Evolutionary conservation across 2,888 invertebrate species (phyloP).

Genomic region (Spilosoma lubricipeda): DNA sequence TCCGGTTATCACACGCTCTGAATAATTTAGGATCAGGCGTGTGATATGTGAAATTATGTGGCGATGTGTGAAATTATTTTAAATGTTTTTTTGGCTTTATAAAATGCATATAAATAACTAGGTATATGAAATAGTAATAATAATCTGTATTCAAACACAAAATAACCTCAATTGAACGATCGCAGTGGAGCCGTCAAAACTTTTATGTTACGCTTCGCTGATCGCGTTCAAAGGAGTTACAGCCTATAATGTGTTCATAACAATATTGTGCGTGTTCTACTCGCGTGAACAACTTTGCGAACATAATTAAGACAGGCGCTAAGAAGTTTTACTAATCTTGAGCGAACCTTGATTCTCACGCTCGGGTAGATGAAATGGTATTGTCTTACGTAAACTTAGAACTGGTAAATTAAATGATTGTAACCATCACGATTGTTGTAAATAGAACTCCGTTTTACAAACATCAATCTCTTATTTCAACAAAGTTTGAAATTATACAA

Average conservation of each 20-base stretch:
- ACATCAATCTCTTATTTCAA: not conserved
- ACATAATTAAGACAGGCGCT: conserved; percentile 23
- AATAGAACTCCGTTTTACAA: not conserved
- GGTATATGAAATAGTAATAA: not conserved
- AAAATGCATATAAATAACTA: too few relatives aligned
- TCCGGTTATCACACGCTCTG: not conserved
- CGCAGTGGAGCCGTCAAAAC: not conserved
- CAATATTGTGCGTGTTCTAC: conserved; percentile 10
- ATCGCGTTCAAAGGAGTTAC: not conserved
- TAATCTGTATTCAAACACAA: not conserved
- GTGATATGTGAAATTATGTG: too few relatives aligned
- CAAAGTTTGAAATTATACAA: not conserved
- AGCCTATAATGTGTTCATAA: not conserved
- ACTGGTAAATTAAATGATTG: conserved; percentile 7
- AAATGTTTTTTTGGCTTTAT: too few relatives aligned
- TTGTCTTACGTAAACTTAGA: conserved; percentile 5
- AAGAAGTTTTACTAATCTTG: conserved; percentile 7
- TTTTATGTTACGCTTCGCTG: not conserved
- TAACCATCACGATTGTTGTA: conserved; percentile 4
- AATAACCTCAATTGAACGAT: not conserved
- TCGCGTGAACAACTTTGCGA: conserved; percentile 18
- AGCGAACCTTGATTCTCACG: conserved; percentile 5
- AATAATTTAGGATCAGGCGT: too few relatives aligned
- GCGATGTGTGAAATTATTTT: too few relatives aligned
- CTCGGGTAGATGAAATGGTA: not conserved